Base-by-base conservation (phyloP, 2,797 vertebrate genomes). In the Syngnathus acus region DNA sequence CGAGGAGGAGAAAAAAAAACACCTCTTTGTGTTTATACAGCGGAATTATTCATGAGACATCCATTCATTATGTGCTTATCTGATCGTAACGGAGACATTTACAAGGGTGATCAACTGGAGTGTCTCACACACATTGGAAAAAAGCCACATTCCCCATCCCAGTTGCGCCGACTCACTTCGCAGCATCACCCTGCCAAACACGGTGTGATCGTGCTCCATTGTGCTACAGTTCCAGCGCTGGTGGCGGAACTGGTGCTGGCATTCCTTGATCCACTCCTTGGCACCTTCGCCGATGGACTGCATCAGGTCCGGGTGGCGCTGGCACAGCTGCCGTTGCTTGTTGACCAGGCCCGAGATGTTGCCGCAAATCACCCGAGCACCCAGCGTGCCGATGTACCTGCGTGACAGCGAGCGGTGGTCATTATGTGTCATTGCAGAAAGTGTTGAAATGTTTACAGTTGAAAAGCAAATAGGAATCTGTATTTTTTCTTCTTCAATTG, bases 161-260 rank as follows among this genome's bases (percentile, higher is more conserved):
- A 42, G 62, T 64, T 55, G 74, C 54, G 75, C 58, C 89, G 55
- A 86, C 96, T 88, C 92, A 99, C 97, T 97, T 92, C 94, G 82
- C 73, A 95, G 92, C 94, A 98, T 98, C 89, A 96, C 95, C n/a
- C 95, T 91, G 75, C 96, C 97, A 17, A 99, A 98, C 84, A 99
- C 96, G 0, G 94, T 95, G 90, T 97, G 95, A 87, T 99, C 96
- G 21, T 96, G 92, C 82, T 97, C 96, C 89, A 98, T 85, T 0
- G 96, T 98, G 91, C 94, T 98, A 90, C 97, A 98, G 89, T 99
- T 99, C 97, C 97, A 99, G 82, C 97, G 94, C 85, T 98, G 95
- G 86, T 98, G 91, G 75, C 92, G 91, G 88, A 99, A 98, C 85
- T 99, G 97, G 84, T 98, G 94, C 88, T 99, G 97, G 80, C 97